These are phyloP conservation scores for Clostera curtula DNA, from an alignment of 2,888 invertebrate genomes.

Conservation along the genomic window DNA sequence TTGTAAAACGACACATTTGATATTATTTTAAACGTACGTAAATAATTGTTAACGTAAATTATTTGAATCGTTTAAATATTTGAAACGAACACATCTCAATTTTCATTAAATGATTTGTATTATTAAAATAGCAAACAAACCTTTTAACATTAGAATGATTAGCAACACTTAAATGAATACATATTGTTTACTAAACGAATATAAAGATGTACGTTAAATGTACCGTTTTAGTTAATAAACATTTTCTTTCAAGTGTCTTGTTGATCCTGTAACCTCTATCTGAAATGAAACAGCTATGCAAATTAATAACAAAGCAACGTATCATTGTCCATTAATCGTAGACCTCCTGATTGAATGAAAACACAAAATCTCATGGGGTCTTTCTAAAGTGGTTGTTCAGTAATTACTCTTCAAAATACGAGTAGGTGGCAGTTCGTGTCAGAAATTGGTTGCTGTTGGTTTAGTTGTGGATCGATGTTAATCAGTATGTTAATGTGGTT, in stretches of 20 bases:
- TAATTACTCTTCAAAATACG: slow-evolving; percentile 35
- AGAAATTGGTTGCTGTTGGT: slow-evolving; percentile 11
- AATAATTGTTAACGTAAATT: no score
- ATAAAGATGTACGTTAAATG: no score
- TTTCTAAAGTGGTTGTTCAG: slow-evolving; percentile 13
- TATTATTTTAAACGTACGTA: no score
- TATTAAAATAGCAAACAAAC: no score
- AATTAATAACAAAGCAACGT: slow-evolving; percentile 26
- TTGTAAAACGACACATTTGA: no score
- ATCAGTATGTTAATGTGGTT: slow-evolving; percentile 12
- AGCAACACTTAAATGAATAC: no score
- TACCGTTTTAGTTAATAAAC: no score
- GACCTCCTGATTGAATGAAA: slow-evolving; percentile 3
- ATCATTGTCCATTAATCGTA: slow-evolving; percentile 4
- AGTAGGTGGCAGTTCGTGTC: slow-evolving; percentile 26
- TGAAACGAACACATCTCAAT: no score
- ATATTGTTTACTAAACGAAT: no score
- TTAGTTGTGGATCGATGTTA: slow-evolving; percentile 15
- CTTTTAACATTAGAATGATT: no score
- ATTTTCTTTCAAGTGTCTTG: slow-evolving; percentile 12
- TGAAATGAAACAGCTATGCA: slow-evolving; percentile 24
- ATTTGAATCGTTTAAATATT: no score
- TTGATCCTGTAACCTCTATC: slow-evolving; percentile 14
- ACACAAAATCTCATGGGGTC: slow-evolving; percentile 4
- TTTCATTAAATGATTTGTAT: no score